Evolutionary conservation across 2,888 invertebrate species (phyloP).

Genomic region (Agrochola circellaris): DNA sequence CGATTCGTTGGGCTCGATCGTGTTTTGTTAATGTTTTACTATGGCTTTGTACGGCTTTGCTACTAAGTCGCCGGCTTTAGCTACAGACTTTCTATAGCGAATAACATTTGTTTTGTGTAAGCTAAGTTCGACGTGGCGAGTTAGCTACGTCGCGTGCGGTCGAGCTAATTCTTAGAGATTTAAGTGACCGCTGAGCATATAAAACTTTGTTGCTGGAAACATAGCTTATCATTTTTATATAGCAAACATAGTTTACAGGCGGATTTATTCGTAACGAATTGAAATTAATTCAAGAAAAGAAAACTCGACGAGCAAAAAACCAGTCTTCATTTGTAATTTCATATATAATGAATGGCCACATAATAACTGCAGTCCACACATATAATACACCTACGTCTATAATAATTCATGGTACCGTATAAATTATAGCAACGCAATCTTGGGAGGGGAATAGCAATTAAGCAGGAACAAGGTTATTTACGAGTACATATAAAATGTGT

Average conservation of each 20-base stretch:
- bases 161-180: conserved; percentile 46
- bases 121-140: conserved; percentile 41
- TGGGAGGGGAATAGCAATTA: conserved; percentile 81
- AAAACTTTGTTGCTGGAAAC: conserved; percentile 25
- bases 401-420: conserved; percentile 80
- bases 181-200: conserved; percentile 31
- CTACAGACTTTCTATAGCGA: conserved; percentile 63
- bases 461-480: conserved; percentile 80
- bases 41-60: conserved; percentile 76
- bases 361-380: conserved; percentile 72
- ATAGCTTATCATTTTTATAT: conserved; percentile 31
- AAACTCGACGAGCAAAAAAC: conserved; percentile 3
- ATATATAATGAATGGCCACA: conserved; percentile 49
- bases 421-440: conserved; percentile 83
- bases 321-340: conserved; percentile 49
- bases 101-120: conserved; percentile 67
- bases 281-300: not conserved
- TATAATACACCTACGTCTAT: conserved; percentile 72
- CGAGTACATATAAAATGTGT: conserved; percentile 72
- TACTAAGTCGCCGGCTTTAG: conserved; percentile 63
- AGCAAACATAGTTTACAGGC: not conserved
- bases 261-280: conserved; percentile 1
- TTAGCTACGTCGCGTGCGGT: conserved; percentile 44
- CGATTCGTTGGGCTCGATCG: conserved; percentile 77
- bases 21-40: conserved; percentile 84